Evolutionary conservation across 2,888 invertebrate genomes (phyloP), one percentile per base, ranked within the genome.

Genomic region (Vannuccia rotundouncinata): DNA sequence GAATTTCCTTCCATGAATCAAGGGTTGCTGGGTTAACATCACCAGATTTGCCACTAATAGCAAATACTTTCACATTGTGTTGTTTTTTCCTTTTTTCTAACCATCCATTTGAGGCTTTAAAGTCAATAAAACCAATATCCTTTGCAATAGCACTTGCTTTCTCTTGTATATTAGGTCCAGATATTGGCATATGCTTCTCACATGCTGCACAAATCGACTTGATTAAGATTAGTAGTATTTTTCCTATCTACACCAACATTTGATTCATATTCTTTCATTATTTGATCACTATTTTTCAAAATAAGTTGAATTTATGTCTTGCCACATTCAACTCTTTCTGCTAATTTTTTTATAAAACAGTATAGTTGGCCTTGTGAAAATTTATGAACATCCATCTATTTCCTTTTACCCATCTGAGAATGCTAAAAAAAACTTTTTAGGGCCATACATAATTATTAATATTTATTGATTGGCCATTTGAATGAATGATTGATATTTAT

Each of bases 81-180:
- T 29, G 29, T 31, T 28, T 28, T 22, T 75, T 75, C 75, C 75
- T 27, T 22, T 22, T 75, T 10, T 75, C 75, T 5, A 75, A 28
- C 75, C 75, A 75, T 29, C 75, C 75, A 75, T 75, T 75, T 29
- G 75, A 75, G 25, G 75, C 75, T 31, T 75, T 75, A 22, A 75
- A 75, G 17, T 75, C 75, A 5, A 75, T 66, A 22, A 66, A 66
- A n/a, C 66, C 66, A 66, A 66, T 66, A n/a, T 66, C 25, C 17
- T n/a, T 66, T 5, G 66, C 66, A 5, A 66, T 66, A 66, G 66
- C 66, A 66, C 10, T 66, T 22, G 66, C 66, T 2, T 66, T 66
- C 66, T 66, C 66, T 66, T 66, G 66, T 5, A 66, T 66, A 22
- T 22, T 5, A n/a, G 66, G 25, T 66, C 66, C 25, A 66, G 66